phyloP scores from a whole-genome alignment of 2,797 vertebrate species.

The Manis crassicaudata region DNA sequence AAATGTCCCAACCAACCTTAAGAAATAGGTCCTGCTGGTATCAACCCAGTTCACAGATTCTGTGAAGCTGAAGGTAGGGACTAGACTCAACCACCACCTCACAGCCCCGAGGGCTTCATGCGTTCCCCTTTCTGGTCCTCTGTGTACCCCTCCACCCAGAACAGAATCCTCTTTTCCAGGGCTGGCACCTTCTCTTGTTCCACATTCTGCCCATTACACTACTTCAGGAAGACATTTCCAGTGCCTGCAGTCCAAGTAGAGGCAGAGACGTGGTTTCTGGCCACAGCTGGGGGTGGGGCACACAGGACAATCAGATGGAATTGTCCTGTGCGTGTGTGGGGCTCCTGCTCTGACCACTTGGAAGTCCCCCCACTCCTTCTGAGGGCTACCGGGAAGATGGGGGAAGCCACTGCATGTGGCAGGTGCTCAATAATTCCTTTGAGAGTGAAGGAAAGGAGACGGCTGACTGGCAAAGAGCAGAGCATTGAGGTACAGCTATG shows the following conservation, averaged over 20 bases:
- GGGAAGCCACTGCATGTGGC: background rate
- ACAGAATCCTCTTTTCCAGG: background rate
- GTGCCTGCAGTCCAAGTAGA: too few relatives aligned
- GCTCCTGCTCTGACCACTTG: background rate
- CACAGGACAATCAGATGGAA: background rate
- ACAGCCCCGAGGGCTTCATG: background rate
- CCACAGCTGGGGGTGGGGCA: too few relatives aligned
- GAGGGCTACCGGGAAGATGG: background rate
- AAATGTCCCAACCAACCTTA: background rate
- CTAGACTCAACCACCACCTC: background rate
- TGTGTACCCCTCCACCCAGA: background rate
- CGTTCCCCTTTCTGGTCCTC: background rate
- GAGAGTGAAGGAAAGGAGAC: background rate
- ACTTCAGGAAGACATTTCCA: background rate
- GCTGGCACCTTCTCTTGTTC: background rate
- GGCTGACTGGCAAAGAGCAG: background rate
- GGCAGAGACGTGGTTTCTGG: too few relatives aligned
- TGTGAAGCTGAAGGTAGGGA: background rate
- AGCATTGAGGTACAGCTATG: background rate
- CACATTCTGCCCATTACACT: background rate
- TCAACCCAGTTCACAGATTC: background rate
- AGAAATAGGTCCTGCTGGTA: background rate
- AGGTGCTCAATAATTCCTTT: background rate
- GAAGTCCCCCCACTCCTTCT: background rate
- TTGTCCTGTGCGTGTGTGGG: background rate